Evolutionary conservation across 2,888 invertebrate species (phyloP), one percentile per base, ranked within the genome.

Genomic region (Teleogryllus oceanicus): DNA sequence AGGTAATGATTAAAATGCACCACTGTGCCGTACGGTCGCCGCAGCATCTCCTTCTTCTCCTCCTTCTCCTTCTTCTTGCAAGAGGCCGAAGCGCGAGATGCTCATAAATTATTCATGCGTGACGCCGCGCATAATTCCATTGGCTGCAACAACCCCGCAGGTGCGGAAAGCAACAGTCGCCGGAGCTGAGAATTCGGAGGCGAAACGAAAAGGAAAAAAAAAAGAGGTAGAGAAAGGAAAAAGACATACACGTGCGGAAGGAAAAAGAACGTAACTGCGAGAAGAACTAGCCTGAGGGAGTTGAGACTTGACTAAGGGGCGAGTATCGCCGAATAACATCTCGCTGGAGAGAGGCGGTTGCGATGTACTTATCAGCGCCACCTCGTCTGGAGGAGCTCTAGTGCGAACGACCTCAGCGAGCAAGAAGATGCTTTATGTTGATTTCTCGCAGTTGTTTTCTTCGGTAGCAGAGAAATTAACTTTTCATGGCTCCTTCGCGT

Each of bases 381-480:
- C 1, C 37, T 37, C 0, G 37, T 37, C 37, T 37, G 37, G 37
- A 37, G 37, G 0, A 37, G 37, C 37, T 37, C 5, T 37, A 37
- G 37, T 37, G 37, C 37, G 37, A 37, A 37, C 37, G 37, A 37
- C 37, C 37, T 37, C 37, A 5, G 37, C 37, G 37, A 18, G 13
- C 62, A 62, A 62, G 62, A 13, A 13, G 62, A 62, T 13, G 62
- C 62, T 62, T 62, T n/a, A 13, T 62, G 16, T 62, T 62, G 62
- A 62, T 62, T 62, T n/a, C 13, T 13, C n/a, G 62, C 62, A 62
- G 62, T 62, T 62, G 62, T 62, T 62, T 62, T 62, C 62, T 62
- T 62, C 62, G 62, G 62, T 62, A 62, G 62, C 62, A 62, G 62
- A 16, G 62, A 62, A 62, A 62, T 62, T 62, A 62, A 62, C 62